These are phyloP conservation scores for Sphinx pinastri DNA, from an alignment of 2,888 invertebrate genomes.

Conservation along the genomic window DNA sequence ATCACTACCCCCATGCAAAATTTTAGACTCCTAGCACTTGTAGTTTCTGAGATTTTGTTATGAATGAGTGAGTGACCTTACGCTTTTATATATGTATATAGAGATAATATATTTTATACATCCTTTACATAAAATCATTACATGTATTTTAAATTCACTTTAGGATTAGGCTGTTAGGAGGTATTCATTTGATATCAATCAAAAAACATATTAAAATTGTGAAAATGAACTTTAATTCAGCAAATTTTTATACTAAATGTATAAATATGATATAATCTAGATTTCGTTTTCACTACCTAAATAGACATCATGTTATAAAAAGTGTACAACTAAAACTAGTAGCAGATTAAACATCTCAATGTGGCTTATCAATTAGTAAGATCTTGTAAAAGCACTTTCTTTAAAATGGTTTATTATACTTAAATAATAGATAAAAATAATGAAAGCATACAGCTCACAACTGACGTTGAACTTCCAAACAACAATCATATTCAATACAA, in stretches of 20 bases:
- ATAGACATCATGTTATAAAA: conserved; percentile 84
- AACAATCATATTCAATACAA: conserved; percentile 81
- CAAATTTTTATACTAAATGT: conserved; percentile 84
- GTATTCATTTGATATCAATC: conserved; percentile 35
- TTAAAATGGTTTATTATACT: conserved; percentile 80
- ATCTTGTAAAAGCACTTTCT: conserved; percentile 83
- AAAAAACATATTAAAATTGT: conserved; percentile 77
- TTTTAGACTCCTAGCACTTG: no score
- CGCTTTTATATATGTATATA: no score
- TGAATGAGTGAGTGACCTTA: no score
- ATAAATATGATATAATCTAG: conserved; percentile 84
- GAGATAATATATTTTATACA: no score
- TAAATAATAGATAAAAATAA: conserved; percentile 83
- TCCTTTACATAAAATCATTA: no score
- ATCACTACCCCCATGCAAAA: no score
- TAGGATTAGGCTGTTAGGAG: not conserved
- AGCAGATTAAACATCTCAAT: conserved; percentile 84
- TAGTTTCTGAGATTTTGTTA: no score
- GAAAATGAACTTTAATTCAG: conserved; percentile 84
- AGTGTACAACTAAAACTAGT: conserved; percentile 84
- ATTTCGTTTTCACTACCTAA: conserved; percentile 83
- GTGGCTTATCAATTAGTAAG: conserved; percentile 82
- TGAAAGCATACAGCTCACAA: conserved; percentile 80
- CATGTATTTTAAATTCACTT: not conserved
- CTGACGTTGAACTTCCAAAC: conserved; percentile 76